phyloP scores from a whole-genome alignment of 1,140 invertebrate genomes.

The Nylanderia fulva region DNA sequence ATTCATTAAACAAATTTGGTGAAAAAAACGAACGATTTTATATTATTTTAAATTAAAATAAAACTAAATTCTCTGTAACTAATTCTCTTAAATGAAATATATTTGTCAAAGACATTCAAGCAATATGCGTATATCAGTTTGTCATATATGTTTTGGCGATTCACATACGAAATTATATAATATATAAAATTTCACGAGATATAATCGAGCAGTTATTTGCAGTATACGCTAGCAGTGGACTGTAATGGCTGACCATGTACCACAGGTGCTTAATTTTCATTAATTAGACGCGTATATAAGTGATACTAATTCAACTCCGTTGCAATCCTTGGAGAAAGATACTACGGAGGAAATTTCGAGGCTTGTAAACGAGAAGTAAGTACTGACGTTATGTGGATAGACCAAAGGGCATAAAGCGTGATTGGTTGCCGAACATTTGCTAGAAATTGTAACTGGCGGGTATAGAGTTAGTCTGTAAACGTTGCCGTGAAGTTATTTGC shows the following conservation, averaged over 20 bases:
- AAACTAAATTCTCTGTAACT: too few species aligned
- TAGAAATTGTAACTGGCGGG: slow-evolving; percentile 41
- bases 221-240: not conserved
- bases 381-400: slow-evolving; percentile 28
- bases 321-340: slow-evolving; percentile 12
- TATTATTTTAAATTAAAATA: not conserved
- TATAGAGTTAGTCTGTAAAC: slow-evolving; percentile 38
- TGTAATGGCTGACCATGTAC: slow-evolving; percentile 5
- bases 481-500: slow-evolving; percentile 56
- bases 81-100: not conserved
- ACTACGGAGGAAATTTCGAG: slow-evolving; percentile 31
- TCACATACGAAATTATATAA: not conserved
- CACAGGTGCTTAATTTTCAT: slow-evolving; percentile 60
- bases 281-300: slow-evolving; percentile 37
- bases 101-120: not conserved
- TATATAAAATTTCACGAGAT: not conserved
- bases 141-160: not conserved
- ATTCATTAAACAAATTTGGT: not conserved
- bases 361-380: slow-evolving; percentile 60
- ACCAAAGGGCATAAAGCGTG: slow-evolving; percentile 42
- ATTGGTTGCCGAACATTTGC: slow-evolving; percentile 57
- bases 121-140: not conserved
- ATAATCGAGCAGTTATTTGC: slow-evolving; percentile 23
- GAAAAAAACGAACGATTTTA: not conserved
- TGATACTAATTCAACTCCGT: slow-evolving; percentile 52